Evolutionary conservation across 2,888 invertebrate species (phyloP).

Genomic region (Tortrix viridana): DNA sequence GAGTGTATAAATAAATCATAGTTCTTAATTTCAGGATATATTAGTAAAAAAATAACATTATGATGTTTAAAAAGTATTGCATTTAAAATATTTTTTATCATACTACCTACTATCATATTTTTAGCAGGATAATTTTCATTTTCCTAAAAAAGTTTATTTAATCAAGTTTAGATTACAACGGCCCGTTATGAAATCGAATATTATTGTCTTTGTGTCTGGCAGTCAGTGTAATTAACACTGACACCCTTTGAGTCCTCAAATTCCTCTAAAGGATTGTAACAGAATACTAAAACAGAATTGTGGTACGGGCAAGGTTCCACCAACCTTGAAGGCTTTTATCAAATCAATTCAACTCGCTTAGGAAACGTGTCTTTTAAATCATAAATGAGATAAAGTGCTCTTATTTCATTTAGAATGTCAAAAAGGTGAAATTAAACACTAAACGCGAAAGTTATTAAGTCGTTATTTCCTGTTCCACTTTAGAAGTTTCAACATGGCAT

Average conservation of each 20-base stretch:
- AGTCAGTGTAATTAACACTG: conserved; percentile 32
- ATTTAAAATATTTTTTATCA: too few relatives aligned
- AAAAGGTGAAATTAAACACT: conserved; percentile 29
- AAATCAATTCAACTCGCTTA: conserved; percentile 18
- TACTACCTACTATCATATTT: too few relatives aligned
- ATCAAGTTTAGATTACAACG: conserved; percentile 13
- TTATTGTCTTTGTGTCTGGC: conserved; percentile 28
- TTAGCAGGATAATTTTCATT: too few relatives aligned
- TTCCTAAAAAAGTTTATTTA: background rate
- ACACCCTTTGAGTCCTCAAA: conserved; percentile 31
- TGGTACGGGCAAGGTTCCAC: conserved; percentile 5
- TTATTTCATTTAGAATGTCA: conserved; percentile 20
- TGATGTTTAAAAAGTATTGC: too few relatives aligned
- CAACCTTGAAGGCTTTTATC: conserved; percentile 8
- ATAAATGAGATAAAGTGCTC: conserved; percentile 4
- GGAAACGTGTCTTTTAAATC: conserved; percentile 12
- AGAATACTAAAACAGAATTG: conserved; percentile 33
- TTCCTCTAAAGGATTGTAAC: conserved; percentile 23
- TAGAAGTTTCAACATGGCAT: conserved; percentile 18
- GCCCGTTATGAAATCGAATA: conserved; percentile 28
- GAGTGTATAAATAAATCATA: too few relatives aligned
- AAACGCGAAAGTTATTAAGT: conserved; percentile 33
- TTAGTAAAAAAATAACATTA: too few relatives aligned
- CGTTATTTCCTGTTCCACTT: conserved; percentile 28
- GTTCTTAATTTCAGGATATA: too few relatives aligned